Evolutionary conservation across 1,140 invertebrate genomes (phyloP).

Genomic region (Acromyrmex echinatior): DNA sequence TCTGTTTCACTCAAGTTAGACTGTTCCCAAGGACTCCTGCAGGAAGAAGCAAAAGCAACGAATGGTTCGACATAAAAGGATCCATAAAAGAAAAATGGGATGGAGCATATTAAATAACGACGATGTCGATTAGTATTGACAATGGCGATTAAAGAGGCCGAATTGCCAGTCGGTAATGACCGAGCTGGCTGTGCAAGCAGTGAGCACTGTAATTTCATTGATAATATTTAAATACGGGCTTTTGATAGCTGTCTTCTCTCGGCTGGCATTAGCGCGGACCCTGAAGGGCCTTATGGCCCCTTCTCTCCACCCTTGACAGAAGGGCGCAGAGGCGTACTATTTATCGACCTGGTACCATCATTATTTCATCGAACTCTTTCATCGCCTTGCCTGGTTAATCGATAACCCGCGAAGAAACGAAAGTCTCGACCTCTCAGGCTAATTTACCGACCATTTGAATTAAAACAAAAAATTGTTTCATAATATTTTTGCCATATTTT

Average conservation of each 20-base stretch:
- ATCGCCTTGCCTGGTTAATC: slow-evolving; percentile 81
- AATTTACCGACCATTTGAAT: neutral
- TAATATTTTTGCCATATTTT: neutral
- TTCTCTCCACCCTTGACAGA: slow-evolving; percentile 35
- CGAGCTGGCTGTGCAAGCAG: slow-evolving; percentile 62
- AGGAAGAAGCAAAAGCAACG: slow-evolving; percentile 17
- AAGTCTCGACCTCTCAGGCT: neutral
- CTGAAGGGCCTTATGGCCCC: slow-evolving; percentile 38
- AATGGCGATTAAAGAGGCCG: slow-evolving; percentile 82
- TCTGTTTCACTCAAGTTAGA: neutral
- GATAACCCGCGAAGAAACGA: slow-evolving; percentile 61
- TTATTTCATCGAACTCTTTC: slow-evolving; percentile 86
- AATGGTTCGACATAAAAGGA: neutral
- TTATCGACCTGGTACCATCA: slow-evolving; percentile 84
- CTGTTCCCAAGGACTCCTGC: slow-evolving; percentile 12
- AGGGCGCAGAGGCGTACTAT: slow-evolving; percentile 77
- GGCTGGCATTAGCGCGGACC: slow-evolving; percentile 76
- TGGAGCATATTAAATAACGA: slow-evolving; percentile 84
- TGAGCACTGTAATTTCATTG: slow-evolving; percentile 84
- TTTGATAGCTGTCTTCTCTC: slow-evolving; percentile 83
- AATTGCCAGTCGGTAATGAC: slow-evolving; percentile 79
- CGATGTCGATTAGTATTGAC: slow-evolving; percentile 83
- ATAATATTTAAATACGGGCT: slow-evolving; percentile 86
- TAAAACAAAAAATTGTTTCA: slow-evolving; percentile 2
- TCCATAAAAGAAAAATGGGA: slow-evolving; percentile 26